Base-by-base conservation (phyloP, 1,140 invertebrate species). In the Magallana gigas region DNA sequence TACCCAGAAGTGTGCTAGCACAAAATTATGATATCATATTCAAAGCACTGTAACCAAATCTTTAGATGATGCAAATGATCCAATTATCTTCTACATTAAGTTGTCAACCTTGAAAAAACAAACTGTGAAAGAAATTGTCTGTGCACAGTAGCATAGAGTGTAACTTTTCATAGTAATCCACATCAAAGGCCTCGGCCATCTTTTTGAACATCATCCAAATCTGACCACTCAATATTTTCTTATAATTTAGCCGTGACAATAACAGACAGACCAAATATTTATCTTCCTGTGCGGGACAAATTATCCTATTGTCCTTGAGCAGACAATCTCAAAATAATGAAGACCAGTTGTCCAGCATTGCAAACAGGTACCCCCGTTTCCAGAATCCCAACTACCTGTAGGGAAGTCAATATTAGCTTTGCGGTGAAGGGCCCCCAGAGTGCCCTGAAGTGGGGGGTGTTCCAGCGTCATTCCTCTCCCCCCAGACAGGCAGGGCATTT, bases 201-300 rank as follows among this genome's bases (percentile, higher is more conserved):
- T 76, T 76, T 64, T 76, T 76, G 68, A 76, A 18, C 68, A 76
- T 76, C 68, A 76, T 76, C 68, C 68, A 76, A 76, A 76, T 76
- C 68, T 76, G 68, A 29, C 23, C 68, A 76, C 68, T 76, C 68
- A 36, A 29, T 76, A 36, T 76, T 76, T 76, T 76, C 68, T 76
- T 76, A 76, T 29, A 29, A 76, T 76, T 76, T 76, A 29, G 23
- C 9, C 68, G 36, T 48, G 68, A 76, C 23, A 76, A 76, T 76
- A 5, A 29, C 23, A 76, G 18, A 76, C 68, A 76, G 36, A 76
- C 23, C 18, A 36, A 76, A 76, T 76, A 76, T 76, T 76, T 76
- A 76, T 76, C 68, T 76, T 76, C 68, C 18, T 8, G 9, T 8
- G 68, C 23, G 18, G 36, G 68, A 36, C 68, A 76, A 36, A 11